A percentile compares a stretch with the other conserved stretches of the same genome.
Evolutionary conservation across 1,140 invertebrate genomes (phyloP).

Genomic region (Drosophila nasuta): DNA sequence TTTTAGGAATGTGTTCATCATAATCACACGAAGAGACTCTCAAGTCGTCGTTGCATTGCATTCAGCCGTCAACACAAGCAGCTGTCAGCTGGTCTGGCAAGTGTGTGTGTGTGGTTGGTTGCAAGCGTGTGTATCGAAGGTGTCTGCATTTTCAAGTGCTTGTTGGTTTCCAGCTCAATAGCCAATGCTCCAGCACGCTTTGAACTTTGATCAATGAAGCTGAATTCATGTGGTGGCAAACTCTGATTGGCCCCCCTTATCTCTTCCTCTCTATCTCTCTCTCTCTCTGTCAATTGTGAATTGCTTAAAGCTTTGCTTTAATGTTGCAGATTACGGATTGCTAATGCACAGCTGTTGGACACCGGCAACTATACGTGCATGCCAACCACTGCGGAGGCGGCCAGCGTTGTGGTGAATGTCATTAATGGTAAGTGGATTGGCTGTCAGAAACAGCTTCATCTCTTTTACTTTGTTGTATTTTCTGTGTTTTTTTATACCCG

Average conservation of each 20-base stretch:
- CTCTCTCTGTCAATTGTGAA: background rate
- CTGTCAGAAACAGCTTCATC: conserved; percentile 44
- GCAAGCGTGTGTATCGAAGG: background rate
- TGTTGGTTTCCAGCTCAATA: conserved; percentile 60
- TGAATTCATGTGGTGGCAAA: conserved; percentile 56
- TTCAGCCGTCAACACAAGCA: conserved; percentile 1
- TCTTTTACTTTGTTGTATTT: background rate
- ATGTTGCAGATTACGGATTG: conserved; percentile 88
- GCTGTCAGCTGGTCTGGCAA: background rate
- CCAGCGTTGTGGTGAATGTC: conserved; percentile 94
- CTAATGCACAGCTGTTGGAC: conserved; percentile 89
- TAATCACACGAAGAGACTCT: conserved; percentile 16
- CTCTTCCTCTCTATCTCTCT: background rate
- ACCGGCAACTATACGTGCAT: conserved; percentile 95
- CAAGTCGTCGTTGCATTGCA: conserved; percentile 18
- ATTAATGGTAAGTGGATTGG: conserved; percentile 90
- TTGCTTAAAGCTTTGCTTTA: conserved; percentile 48
- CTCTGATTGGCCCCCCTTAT: conserved; percentile 43
- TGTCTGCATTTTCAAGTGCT: conserved; percentile 19
- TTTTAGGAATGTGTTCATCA: conserved; percentile 21
- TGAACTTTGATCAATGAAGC: conserved; percentile 76
- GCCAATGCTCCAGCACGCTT: conserved; percentile 43
- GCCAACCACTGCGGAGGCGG: conserved; percentile 91
- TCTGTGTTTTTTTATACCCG: no score
- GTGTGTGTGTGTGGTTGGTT: background rate